These are phyloP conservation scores for Tachyglossus aculeatus DNA, from an alignment of 2,797 vertebrate genomes.

Conservation along the genomic window DNA sequence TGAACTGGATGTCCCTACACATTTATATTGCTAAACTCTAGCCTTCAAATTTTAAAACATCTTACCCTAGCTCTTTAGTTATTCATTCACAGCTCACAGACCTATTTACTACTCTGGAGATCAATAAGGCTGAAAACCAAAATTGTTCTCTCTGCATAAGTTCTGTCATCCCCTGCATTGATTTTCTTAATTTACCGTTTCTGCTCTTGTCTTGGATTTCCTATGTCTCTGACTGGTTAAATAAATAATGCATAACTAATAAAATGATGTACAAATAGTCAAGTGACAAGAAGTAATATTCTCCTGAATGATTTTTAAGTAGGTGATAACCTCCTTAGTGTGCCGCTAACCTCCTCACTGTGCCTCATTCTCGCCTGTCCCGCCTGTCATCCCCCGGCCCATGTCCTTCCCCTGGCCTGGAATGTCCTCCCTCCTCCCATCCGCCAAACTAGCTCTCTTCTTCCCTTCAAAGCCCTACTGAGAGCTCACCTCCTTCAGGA, in stretches of 20 bases:
- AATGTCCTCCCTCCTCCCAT: too few relatives aligned
- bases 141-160: constrained; percentile 15
- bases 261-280: too few relatives aligned
- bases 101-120: constrained; percentile 45
- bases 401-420: too few relatives aligned
- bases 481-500: too few relatives aligned
- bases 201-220: background rate
- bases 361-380: too few relatives aligned
- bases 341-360: too few relatives aligned
- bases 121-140: constrained; percentile 32
- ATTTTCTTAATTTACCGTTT: background rate
- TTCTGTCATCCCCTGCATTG: constrained; percentile 1
- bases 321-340: too few relatives aligned
- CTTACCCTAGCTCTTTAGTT: constrained; percentile 54
- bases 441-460: too few relatives aligned
- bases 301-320: too few relatives aligned
- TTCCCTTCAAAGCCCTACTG: too few relatives aligned
- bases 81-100: constrained; percentile 14
- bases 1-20: constrained; percentile 9
- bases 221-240: background rate
- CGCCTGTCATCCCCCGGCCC: too few relatives aligned
- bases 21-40: constrained; percentile 33
- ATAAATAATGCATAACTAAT: background rate
- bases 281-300: too few relatives aligned
- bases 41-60: constrained; percentile 53